Percentiles rank a stretch among this genome's conserved stretches.
Conservation (phyloP, 2,113 vertebrate genomes). For the Grallaria varia region DNA sequence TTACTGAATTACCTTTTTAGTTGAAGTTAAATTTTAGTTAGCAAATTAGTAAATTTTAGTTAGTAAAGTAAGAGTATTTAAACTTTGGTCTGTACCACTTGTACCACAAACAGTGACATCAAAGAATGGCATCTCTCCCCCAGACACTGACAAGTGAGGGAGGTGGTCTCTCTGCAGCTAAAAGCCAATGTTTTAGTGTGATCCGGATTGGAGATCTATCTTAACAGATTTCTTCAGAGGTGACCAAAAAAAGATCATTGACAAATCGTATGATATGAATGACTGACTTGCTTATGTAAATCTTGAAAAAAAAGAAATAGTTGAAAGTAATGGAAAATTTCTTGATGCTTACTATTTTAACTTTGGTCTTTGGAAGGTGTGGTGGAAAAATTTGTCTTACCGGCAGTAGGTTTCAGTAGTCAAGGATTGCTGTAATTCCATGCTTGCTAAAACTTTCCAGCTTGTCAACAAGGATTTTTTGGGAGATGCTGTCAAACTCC, state of each 20-base stretch:
- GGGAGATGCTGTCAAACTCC: background rate
- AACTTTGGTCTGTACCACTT: background rate
- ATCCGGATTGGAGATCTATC: background rate
- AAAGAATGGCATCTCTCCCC: background rate
- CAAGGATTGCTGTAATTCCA: background rate
- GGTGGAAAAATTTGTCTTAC: background rate
- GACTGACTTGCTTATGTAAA: background rate
- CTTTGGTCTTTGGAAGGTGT: background rate
- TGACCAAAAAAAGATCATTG: background rate
- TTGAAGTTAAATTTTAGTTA: background rate
- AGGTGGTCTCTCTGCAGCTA: background rate
- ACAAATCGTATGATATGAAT: background rate
- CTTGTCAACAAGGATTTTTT: background rate
- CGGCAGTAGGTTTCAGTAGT: background rate
- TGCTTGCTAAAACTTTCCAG: background rate
- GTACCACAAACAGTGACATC: background rate
- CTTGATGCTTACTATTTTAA: background rate
- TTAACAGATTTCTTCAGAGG: background rate
- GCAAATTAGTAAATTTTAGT: background rate
- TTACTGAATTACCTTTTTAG: background rate
- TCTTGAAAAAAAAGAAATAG: background rate
- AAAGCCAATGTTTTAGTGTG: background rate
- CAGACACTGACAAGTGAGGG: accelerated
- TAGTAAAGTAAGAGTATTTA: background rate
- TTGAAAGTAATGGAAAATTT: background rate